Base-by-base conservation (phyloP, 1,140 invertebrate genomes). In the Calephelis virginiensis region DNA sequence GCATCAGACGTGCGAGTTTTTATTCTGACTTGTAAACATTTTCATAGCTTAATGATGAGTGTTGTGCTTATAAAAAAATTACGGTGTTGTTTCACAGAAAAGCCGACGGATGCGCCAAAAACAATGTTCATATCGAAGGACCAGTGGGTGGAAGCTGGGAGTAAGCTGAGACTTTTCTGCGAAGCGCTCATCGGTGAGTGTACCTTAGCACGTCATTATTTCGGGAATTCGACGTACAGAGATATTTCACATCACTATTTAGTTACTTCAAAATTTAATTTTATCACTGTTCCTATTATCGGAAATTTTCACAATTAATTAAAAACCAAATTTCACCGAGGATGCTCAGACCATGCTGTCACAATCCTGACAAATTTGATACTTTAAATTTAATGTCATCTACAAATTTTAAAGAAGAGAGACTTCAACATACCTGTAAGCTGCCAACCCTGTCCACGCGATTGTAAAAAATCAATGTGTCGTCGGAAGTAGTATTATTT, bases 161-260 rank as follows among this genome's bases (percentile, higher is more conserved):
- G 92, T 61, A 83, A 91, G 9, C 90, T 94, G 10, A 91, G 95
- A 69, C 87, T 96, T 37, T 96, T 94, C 86, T 96, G 95, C 86
- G 95, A 96, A 87, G 95, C 95, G 66, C 95, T 95, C 80, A 93
- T 95, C 59, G 95, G 95, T 92, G 92, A 94, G 90, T 90, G 45
- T 40, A 13, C 12, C 14, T 12, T 46, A 46, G 9, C 14, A 40
- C 38, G 43, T 7, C 17, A n/a, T 37, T 47, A 14, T 45, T 66
- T 8, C 45, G 10, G 40, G 17, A 46, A 47, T 17, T 17, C 37
- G 53, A 56, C 53, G 28, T 37, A 59, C 17, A 1, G 7, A 59
- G 12, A 37, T 59, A 59, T 59, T 38, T 59, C n/a, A 14, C 12
- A 59, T 59, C 17, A 14, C 50, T 53, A 28, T 17, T 17, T 53